Evolutionary conservation across 1,140 invertebrate genomes (phyloP), one percentile per base, ranked within the genome.

Genomic region (Drosophila nasuta): DNA sequence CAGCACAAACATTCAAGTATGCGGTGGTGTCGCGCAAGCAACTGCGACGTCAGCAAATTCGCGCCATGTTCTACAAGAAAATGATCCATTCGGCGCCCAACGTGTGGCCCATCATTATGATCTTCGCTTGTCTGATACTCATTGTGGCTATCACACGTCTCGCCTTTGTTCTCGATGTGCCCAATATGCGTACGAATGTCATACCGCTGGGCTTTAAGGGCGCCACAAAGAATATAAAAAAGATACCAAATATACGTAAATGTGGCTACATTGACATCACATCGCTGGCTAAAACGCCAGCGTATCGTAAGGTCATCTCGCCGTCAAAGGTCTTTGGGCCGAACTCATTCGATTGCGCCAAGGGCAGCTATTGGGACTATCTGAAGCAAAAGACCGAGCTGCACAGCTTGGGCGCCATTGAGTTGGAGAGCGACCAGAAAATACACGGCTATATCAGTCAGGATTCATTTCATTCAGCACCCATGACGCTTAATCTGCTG

Each of bases 11-110:
- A 0, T 90, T 89, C 3, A 85, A 90, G 45, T 89, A 89, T 54
- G 30, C 68, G 20, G 65, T 89, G 11, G 69, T 85, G 10, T 90
- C 86, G 1, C 65, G 74, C 5, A 89, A 52, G 13, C 48, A 89
- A 25, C 43, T 89, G 8, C 54, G 52, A 13, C 63, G 33, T 1
- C 81, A 85, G 46, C 78, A 87, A 7, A 75, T 77, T 20, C 66
- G 77, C 0, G 91, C 91, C 20, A 86, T 92, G 77, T 67, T 91
- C 17, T 91, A 77, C 30, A 92, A 92, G 41, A 91, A 86, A n/a
- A 76, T 92, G 68, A 76, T 86, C 5, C 76, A 89, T 54, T 70
- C 88, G 54, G 86, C 87, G 1, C 79, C 91, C 5, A 91, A 82
- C 72, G 46, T 88, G 0, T 85, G 91, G 76, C 87, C 91, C 1